phyloP scores from a whole-genome alignment of 2,797 vertebrate species.

The Oreochromis mossambicus region DNA sequence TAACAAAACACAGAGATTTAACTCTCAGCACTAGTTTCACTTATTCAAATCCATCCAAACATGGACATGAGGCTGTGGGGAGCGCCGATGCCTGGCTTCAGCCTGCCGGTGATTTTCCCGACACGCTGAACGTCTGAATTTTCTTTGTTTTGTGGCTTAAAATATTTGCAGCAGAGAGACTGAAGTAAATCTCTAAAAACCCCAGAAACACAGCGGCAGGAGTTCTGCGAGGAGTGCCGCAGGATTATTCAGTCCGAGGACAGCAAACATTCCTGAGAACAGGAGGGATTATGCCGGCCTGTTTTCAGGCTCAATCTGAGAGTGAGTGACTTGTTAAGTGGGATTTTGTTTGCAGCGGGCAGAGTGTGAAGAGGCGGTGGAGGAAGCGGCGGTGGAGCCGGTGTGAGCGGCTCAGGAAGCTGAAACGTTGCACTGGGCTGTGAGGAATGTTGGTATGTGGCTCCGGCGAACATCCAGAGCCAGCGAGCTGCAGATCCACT shows the following conservation, averaged over 20 bases:
- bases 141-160: neutral
- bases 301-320: constrained; percentile 30
- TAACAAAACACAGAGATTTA: neutral
- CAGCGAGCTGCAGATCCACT: constrained; percentile 48
- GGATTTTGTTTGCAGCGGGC: constrained; percentile 26
- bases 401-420: constrained; percentile 44
- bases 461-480: constrained; percentile 41
- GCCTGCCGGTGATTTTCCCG: neutral
- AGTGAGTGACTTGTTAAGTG: constrained; percentile 39
- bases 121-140: neutral
- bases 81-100: neutral
- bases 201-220: neutral
- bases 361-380: constrained; percentile 9
- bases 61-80: neutral
- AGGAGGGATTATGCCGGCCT: constrained; percentile 35
- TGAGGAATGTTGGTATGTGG: constrained; percentile 66
- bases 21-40: neutral
- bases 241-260: constrained; percentile 20
- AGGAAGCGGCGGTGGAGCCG: constrained; percentile 10
- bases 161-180: neutral
- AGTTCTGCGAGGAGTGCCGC: neutral
- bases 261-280: constrained; percentile 36
- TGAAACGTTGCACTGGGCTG: constrained; percentile 41
- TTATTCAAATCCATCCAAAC: neutral
- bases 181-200: neutral